phyloP scores from a whole-genome alignment of 2,888 invertebrate species.

The Drosophila bunnanda region DNA sequence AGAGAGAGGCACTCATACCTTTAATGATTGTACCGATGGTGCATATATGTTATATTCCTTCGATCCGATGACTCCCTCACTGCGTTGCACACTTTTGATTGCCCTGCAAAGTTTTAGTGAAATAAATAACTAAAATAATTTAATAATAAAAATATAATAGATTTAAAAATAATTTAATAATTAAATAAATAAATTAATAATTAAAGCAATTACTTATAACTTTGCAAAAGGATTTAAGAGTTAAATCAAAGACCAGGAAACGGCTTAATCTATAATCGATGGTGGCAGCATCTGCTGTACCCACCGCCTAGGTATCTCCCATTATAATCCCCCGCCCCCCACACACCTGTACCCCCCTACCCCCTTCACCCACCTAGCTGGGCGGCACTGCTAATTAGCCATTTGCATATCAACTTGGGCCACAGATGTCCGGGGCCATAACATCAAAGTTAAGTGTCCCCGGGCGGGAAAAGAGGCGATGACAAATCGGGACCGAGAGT shows the following conservation, averaged over 20 bases:
- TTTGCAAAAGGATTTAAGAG: conserved; percentile 5
- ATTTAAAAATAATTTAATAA: neutral
- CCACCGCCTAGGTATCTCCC: conserved; percentile 34
- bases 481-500: conserved; percentile 48
- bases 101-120: too few species aligned
- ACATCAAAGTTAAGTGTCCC: conserved; percentile 50
- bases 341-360: too few species aligned
- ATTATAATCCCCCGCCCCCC: conserved; percentile 19
- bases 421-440: conserved; percentile 49
- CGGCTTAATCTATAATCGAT: conserved; percentile 41
- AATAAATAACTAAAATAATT: neutral
- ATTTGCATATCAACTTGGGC: conserved; percentile 45
- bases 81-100: too few species aligned
- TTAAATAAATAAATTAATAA: neutral
- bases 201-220: neutral
- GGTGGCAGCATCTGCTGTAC: conserved; percentile 18
- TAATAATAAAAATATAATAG: neutral
- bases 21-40: too few species aligned
- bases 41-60: too few species aligned
- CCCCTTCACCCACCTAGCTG: neutral
- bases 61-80: too few species aligned
- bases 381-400: conserved; percentile 40
- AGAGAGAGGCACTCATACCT: too few species aligned
- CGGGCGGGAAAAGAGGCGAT: conserved; percentile 17
- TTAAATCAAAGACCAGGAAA: neutral